A percentile compares a stretch with the other conserved stretches of the same genome.
Evolutionary conservation across 1,140 invertebrate genomes (phyloP).

Genomic region (Drosophila arawakana): DNA sequence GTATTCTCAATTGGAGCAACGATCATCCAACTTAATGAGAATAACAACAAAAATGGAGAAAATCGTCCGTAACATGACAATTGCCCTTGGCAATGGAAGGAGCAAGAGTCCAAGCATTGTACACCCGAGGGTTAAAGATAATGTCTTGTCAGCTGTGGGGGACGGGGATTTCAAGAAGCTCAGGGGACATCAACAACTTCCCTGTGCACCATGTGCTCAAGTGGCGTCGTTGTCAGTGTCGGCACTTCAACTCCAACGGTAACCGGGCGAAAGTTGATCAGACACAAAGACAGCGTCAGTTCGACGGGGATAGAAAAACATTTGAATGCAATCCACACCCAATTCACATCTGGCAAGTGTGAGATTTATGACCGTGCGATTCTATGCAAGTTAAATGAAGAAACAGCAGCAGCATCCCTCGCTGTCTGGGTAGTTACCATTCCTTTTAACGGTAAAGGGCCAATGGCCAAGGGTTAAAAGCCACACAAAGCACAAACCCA

Average conservation of each 20-base stretch:
- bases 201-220: conserved; percentile 47
- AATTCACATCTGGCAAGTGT: conserved; percentile 18
- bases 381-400: conserved; percentile 33
- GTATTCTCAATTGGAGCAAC: too few relatives aligned
- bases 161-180: not conserved
- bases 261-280: conserved; percentile 39
- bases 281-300: conserved; percentile 31
- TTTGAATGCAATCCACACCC: conserved; percentile 28
- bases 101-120: not conserved
- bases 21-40: too few relatives aligned
- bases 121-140: conserved; percentile 24
- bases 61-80: conserved; percentile 39
- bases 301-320: conserved; percentile 15
- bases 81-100: conserved; percentile 54
- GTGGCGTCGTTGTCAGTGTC: conserved; percentile 31
- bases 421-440: conserved; percentile 23
- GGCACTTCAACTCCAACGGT: conserved; percentile 44
- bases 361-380: conserved; percentile 33
- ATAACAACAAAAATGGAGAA: not conserved
- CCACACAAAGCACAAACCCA: conserved; percentile 30
- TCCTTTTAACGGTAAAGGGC: not conserved
- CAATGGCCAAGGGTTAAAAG: conserved; percentile 58
- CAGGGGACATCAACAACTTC: conserved; percentile 1
- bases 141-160: conserved; percentile 38
- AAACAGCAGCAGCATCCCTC: conserved; percentile 53